Base-by-base conservation (phyloP, 2,113 vertebrate species). In the Apus apus region DNA sequence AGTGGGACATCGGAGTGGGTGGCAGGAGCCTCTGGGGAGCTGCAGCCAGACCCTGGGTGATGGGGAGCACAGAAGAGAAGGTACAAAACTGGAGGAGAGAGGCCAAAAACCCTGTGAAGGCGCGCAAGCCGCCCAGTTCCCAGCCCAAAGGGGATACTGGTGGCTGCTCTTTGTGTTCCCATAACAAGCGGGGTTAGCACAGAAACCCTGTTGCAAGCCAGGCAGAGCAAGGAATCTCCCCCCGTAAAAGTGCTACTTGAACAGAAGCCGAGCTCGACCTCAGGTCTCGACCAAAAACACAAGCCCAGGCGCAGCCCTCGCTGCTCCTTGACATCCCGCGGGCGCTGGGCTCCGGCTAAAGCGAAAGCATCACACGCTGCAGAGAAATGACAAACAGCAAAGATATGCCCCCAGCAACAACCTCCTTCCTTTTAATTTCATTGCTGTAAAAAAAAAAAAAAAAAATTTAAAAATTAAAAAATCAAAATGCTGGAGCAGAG, bases 261-360 rank as follows among this genome's bases (percentile, higher is more conserved):
- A 85, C 91, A 76, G 93, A 92, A 89, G 91, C 86, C 3, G 26
- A 36, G 84, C 89, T 94, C 76, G 70, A 92, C 75, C 93, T 85
- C 60, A 9, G 70, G 62, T 84, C 89, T 88, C 34, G 65, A 84
- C 51, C 27, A 29, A 74, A 82, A 78, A 80, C 45, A 72, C 36
- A 19, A 66, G 20, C 68, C 70, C 61, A 29, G 54, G 65, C 73
- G 84, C 84, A 81, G 87, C 90, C 13, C 48, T 65, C 64, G 8
- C 94, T 32, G 81, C 86, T 90, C 53, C 94, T 43, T 9, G 85
- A 21, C 60, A 22, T 94, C 84, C 88, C 36, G 48, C 86, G 12
- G 80, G 29, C 76, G 19, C 73, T 2, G 92, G 45, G 90, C 90
- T 78, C 89, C 25, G 7, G 81, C 67, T 88, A 94, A 93, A 96